Conservation (phyloP, 2,888 invertebrate species). For the Nemoura dubitans region DNA sequence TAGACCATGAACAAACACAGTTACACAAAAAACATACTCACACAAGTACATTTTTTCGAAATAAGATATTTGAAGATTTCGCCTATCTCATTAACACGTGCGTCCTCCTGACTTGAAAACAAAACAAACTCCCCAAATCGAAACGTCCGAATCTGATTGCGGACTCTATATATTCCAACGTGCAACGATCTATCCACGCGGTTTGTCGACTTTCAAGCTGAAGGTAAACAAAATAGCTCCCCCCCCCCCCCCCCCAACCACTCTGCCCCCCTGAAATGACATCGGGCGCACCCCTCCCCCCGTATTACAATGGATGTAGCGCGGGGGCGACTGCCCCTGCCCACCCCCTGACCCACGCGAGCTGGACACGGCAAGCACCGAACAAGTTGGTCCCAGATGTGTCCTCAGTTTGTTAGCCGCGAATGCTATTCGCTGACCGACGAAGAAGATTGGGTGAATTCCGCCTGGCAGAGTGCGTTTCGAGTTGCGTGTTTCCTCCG, state of each 20-base stretch:
- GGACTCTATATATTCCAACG: neutral
- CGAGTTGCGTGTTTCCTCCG: neutral
- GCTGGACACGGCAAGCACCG: neutral
- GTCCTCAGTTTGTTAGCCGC: neutral
- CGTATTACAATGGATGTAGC: too few relatives aligned
- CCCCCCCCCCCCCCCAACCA: neutral
- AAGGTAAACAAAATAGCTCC: neutral
- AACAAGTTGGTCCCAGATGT: slow-evolving; percentile 26
- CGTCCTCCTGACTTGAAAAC: too few relatives aligned
- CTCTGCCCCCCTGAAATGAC: neutral
- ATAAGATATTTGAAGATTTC: too few relatives aligned
- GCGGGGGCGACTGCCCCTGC: too few relatives aligned
- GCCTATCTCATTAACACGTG: too few relatives aligned
- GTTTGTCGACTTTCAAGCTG: neutral
- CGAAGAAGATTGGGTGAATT: neutral
- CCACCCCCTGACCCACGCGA: too few relatives aligned
- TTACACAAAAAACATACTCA: too few relatives aligned
- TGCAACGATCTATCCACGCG: neutral
- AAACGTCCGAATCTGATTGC: neutral
- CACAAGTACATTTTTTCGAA: too few relatives aligned
- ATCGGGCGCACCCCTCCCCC: neutral
- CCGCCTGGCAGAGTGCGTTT: neutral
- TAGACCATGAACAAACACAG: too few relatives aligned
- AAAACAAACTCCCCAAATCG: neutral
- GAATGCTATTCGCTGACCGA: neutral